These are phyloP conservation scores for Micrastur ruficollis DNA, from an alignment of 2,797 vertebrate species.

Conservation along the genomic window DNA sequence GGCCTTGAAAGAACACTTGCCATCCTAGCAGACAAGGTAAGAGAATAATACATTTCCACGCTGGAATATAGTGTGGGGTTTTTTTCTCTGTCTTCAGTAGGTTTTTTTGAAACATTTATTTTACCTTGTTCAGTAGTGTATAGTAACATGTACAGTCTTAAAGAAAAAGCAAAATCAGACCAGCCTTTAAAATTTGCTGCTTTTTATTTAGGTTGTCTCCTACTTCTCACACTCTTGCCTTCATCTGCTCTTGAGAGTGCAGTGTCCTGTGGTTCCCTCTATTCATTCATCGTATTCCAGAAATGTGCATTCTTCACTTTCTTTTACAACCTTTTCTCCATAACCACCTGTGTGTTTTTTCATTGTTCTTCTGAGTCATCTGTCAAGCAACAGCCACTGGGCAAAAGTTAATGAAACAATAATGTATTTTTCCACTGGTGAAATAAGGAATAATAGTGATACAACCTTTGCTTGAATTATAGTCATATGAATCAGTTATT, in stretches of 20 bases:
- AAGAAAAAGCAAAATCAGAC: neutral
- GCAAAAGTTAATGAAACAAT: neutral
- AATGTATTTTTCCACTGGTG: neutral
- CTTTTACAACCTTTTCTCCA: neutral
- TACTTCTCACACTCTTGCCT: neutral
- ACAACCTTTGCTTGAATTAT: neutral
- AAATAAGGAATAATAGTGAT: neutral
- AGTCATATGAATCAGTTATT: neutral
- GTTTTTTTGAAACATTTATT: neutral
- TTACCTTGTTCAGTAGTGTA: neutral
- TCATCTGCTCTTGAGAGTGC: neutral
- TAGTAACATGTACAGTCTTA: neutral
- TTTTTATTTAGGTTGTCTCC: neutral
- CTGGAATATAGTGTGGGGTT: neutral
- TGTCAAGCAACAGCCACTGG: neutral
- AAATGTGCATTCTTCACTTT: neutral
- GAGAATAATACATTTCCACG: neutral
- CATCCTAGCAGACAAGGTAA: conserved; percentile 94
- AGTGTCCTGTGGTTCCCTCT: neutral
- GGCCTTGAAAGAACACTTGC: conserved; percentile 93
- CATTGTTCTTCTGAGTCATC: neutral
- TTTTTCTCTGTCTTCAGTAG: neutral
- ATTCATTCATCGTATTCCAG: neutral
- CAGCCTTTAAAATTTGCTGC: neutral
- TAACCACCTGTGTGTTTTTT: neutral